Conservation (phyloP, 2,113 vertebrate species). For the Limnothrissa miodon region DNA sequence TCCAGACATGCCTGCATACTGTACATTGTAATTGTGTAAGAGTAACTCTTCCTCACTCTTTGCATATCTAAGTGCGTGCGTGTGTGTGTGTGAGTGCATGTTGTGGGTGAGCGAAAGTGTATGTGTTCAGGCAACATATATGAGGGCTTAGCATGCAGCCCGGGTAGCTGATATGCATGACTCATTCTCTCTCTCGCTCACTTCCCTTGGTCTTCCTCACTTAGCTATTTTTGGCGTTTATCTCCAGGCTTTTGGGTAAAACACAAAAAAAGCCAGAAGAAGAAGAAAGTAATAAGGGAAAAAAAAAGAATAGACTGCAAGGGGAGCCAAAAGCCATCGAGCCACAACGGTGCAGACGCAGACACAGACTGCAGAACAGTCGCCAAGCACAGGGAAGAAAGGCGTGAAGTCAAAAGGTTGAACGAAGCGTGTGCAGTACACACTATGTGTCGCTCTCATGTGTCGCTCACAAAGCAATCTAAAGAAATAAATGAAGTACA, state of each 20-base stretch:
- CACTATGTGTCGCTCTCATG: too few relatives aligned
- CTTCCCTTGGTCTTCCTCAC: slow-evolving; percentile 22
- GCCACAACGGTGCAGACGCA: not conserved
- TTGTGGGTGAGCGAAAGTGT: not conserved
- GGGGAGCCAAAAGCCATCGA: not conserved
- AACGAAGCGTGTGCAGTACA: too few relatives aligned
- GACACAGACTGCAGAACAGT: not conserved
- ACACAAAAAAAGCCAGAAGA: slow-evolving; percentile 37
- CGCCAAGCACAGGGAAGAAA: not conserved
- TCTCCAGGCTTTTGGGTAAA: slow-evolving; percentile 58
- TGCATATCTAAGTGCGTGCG: not conserved
- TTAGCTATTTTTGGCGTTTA: slow-evolving; percentile 64
- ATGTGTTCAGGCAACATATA: slow-evolving; percentile 16
- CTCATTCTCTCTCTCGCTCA: slow-evolving; percentile 44
- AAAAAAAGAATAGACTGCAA: not conserved
- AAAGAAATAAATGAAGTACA: too few relatives aligned
- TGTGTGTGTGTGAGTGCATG: not conserved
- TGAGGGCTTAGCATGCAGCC: slow-evolving; percentile 29
- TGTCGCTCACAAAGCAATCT: not conserved
- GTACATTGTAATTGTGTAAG: not conserved
- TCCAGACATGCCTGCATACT: too few relatives aligned
- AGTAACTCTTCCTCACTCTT: not conserved
- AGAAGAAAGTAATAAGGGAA: slow-evolving; percentile 4
- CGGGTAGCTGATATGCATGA: slow-evolving; percentile 54
- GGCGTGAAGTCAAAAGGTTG: not conserved